Evolutionary conservation across 1,140 invertebrate genomes (phyloP), one percentile per base, ranked within the genome.

Genomic region (Phenacoccus solenopsis): DNA sequence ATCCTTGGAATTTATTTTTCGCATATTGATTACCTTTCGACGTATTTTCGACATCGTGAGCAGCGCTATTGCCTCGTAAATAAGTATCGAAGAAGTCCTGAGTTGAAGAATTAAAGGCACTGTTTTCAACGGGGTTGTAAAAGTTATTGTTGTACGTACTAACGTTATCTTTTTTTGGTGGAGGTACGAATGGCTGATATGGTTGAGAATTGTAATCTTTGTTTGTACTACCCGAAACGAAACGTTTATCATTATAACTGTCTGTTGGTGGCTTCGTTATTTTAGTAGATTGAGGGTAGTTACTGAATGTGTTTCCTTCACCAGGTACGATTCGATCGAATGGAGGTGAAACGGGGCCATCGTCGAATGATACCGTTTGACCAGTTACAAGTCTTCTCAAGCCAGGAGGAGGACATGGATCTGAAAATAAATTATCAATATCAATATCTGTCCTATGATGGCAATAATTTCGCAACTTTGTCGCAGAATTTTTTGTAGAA

Each of bases 351-450:
- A 10, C 16, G 2, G 16, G 59, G 2, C 59, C 59, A 25, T 64
- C 59, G 16, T 64, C 59, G 21, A 64, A 64, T 4, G 59, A 64
- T 24, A 64, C 21, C 16, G 59, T 64, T 27, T 64, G 59, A 1
- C 59, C 59, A 4, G 59, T 64, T 24, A 64, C 59, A 24, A 64
- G 25, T 64, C 59, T 24, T 64, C 59, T 64, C 59, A 64, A 64
- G 12, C 59, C 59, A 25, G 59, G 59, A 64, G 59, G 59, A 5
- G 59, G 59, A 16, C 20, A 64, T 10, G 59, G 59, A 3, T 64
- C 59, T 64, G 22, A 4, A n/a, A n/a, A 24, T 64, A 16, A 64
- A 10, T 24, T 25, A 64, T 4, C 59, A 64, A 64, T n/a, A 9
- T 10, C 32, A 38, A 9, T 10, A 38, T n/a, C n/a, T n/a, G n/a